Base-by-base conservation (phyloP, 2,888 invertebrate species). In the Eupithecia pulchellata region DNA sequence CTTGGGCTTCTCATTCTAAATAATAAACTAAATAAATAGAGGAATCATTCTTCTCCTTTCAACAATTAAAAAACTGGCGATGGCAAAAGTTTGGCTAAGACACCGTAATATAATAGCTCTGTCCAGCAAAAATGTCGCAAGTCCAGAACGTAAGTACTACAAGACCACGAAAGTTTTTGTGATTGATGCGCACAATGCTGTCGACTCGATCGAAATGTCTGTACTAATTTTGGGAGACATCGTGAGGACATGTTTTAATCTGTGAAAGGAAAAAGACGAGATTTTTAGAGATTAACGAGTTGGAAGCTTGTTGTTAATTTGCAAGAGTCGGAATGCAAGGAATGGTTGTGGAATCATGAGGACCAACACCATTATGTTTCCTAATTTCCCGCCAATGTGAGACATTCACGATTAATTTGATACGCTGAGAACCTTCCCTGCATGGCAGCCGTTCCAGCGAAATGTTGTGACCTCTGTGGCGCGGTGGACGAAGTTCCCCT, bases 51-150 rank as follows among this genome's bases (percentile, higher is more conserved):
- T 32, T 32, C 39, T 3, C 11, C 4, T 2, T 17, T 4, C n/a
- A n/a, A n/a, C n/a, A n/a, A n/a, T 17, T 13, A 14, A 39, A 2
- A 39, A 39, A 14, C 4, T 39, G 4, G 11, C 39, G 39, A n/a
- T 14, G 39, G 4, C 39, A 11, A 39, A 17, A 39, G 2, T 39
- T 5, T 39, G 11, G 11, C 39, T 13, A 39, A 39, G 39, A 13
- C n/a, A n/a, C 11, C 39, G 32, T 32, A 32, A 39, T 39, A 13
- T 63, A n/a, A n/a, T n/a, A 71, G 57, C 66, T 5, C 9, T 2
- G 68, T 68, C 62, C 71, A 32, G 65, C 65, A 71, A 65, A 65
- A 71, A 68, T 71, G 71, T 29, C 68, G 68, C 61, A 64, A 71
- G 65, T 71, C 71, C 68, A 67, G 52, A 67, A 64, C 66, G 67